Conservation (phyloP, 1,140 invertebrate genomes). For the Pseudomyrmex flavicornis region DNA sequence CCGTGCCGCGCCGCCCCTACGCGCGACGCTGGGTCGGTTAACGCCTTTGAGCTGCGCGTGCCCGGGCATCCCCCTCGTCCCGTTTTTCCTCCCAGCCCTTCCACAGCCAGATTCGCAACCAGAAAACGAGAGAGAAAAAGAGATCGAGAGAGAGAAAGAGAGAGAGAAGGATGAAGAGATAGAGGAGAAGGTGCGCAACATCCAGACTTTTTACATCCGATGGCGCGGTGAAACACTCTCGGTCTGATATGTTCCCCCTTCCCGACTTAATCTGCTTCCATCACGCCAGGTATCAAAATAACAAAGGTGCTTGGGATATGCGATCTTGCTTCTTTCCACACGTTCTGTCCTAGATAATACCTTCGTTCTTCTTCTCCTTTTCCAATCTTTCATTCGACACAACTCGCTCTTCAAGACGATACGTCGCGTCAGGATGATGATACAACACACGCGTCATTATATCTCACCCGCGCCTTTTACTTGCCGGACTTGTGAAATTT, state of each 20-base stretch:
- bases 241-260: conserved; percentile 32
- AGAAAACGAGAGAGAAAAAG: conserved; percentile 13
- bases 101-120: conserved; percentile 55
- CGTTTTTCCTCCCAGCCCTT: conserved; percentile 58
- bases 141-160: not conserved
- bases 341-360: conserved; percentile 32
- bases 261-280: conserved; percentile 8
- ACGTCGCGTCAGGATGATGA: conserved; percentile 50
- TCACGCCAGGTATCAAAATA: conserved; percentile 70
- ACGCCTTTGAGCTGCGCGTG: conserved; percentile 67
- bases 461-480: conserved; percentile 39
- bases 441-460: conserved; percentile 57
- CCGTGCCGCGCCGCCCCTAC: conserved; percentile 25
- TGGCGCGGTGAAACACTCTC: conserved; percentile 30
- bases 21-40: conserved; percentile 48
- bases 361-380: not conserved
- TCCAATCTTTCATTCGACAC: not conserved
- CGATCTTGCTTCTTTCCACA: conserved; percentile 56
- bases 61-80: conserved; percentile 47
- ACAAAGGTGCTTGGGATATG: conserved; percentile 74
- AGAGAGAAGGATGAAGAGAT: not conserved
- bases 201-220: conserved; percentile 53
- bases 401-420: conserved; percentile 26
- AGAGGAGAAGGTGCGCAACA: conserved; percentile 31
- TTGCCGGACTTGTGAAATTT: conserved; percentile 41